Evolutionary conservation across 2,797 vertebrate species (phyloP).

Genomic region (Spinibarbus caldwelli): DNA sequence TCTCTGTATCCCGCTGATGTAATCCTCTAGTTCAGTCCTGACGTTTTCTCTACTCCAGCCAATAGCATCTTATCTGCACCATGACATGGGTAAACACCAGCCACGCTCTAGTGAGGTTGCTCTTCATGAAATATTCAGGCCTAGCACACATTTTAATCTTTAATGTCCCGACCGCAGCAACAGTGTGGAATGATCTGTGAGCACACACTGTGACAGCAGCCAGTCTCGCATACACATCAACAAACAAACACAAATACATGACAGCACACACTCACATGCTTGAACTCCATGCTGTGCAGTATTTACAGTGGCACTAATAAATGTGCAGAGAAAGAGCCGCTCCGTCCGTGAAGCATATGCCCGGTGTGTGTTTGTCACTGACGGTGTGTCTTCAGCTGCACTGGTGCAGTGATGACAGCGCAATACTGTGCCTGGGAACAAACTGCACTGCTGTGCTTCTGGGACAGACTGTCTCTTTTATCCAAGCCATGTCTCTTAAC

Average conservation of each 20-base stretch:
- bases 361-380: too few relatives aligned
- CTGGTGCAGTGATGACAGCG: conserved; percentile 47
- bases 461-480: not conserved
- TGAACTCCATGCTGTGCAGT: not conserved
- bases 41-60: conserved; percentile 60
- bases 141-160: conserved; percentile 77
- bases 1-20: conserved; percentile 59
- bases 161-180: conserved; percentile 67
- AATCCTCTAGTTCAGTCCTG: conserved; percentile 62
- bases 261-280: not conserved
- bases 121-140: conserved; percentile 74
- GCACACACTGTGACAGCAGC: conserved; percentile 7
- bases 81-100: conserved; percentile 66
- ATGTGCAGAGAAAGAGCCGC: not conserved
- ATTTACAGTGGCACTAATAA: not conserved
- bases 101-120: conserved; percentile 66
- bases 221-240: not conserved
- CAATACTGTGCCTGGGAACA: conserved; percentile 19
- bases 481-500: not conserved
- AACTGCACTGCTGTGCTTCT: conserved; percentile 8
- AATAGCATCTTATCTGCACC: conserved; percentile 55
- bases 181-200: conserved; percentile 59
- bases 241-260: conserved; percentile 20
- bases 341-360: not conserved
- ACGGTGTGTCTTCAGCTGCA: conserved; percentile 28